Evolutionary conservation across 1,140 invertebrate species (phyloP).

Genomic region (Orchesella cincta): DNA sequence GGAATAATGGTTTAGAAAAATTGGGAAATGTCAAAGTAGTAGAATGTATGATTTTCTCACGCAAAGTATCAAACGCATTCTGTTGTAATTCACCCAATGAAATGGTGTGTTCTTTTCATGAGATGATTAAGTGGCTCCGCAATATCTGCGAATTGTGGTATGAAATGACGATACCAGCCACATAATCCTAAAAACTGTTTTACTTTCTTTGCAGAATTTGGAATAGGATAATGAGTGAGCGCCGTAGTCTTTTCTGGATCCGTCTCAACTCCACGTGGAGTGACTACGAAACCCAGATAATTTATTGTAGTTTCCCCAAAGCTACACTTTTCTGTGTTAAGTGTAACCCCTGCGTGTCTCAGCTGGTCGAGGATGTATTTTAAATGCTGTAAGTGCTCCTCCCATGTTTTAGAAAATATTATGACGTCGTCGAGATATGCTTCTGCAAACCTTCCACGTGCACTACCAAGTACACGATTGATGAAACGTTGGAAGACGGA

Average conservation of each 20-base stretch:
- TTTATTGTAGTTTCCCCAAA: conserved; percentile 57
- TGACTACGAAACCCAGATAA: conserved; percentile 58
- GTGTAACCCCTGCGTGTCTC: conserved; percentile 34
- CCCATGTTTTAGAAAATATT: conserved; percentile 30
- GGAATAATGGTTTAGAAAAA: conserved; percentile 21
- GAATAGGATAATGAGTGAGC: conserved; percentile 55
- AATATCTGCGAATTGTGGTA: conserved; percentile 54
- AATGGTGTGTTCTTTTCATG: conserved; percentile 53
- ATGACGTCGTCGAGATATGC: conserved; percentile 45
- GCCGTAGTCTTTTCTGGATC: conserved; percentile 56
- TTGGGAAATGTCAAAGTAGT: not conserved
- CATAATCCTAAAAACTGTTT: conserved; percentile 57
- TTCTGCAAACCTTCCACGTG: conserved; percentile 32
- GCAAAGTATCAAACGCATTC: conserved; percentile 51
- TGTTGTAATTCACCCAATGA: not conserved
- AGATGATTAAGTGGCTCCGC: conserved; percentile 54
- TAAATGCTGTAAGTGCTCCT: conserved; percentile 41
- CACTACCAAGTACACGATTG: conserved; percentile 27
- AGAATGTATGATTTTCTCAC: conserved; percentile 1
- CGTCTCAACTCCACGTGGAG: conserved; percentile 55
- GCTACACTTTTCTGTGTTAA: conserved; percentile 55
- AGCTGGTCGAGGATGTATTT: conserved; percentile 39
- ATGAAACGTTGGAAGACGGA: conserved; percentile 48
- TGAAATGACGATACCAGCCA: conserved; percentile 57
- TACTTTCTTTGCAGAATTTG: conserved; percentile 55